Evolutionary conservation across 2,888 invertebrate genomes (phyloP).

Genomic region (Adelognathus sp.): DNA sequence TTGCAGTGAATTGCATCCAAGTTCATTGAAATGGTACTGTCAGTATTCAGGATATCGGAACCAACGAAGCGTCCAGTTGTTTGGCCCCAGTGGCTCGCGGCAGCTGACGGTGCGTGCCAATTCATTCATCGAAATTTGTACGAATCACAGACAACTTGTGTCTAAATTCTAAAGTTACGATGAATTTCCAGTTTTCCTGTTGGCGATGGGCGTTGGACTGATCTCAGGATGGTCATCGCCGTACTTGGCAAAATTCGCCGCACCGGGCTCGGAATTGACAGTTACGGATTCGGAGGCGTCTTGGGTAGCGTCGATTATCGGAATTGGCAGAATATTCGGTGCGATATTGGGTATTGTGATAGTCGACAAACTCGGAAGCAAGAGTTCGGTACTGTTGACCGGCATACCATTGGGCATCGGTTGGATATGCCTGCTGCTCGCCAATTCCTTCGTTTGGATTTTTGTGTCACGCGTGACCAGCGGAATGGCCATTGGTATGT

Average conservation of each 20-base stretch:
- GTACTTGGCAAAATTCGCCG: conserved; percentile 67
- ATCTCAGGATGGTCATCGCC: conserved; percentile 73
- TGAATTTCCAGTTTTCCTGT: conserved; percentile 63
- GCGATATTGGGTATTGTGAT: conserved; percentile 55
- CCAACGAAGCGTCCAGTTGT: conserved; percentile 33
- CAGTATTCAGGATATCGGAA: conserved; percentile 41
- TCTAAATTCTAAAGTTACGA: neutral
- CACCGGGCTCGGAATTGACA: conserved; percentile 54
- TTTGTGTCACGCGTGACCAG: conserved; percentile 53
- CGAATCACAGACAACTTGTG: neutral
- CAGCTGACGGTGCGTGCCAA: conserved; percentile 42
- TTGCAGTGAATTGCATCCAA: conserved; percentile 25
- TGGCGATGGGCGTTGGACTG: conserved; percentile 67
- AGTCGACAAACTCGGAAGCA: conserved; percentile 57
- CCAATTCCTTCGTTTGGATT: conserved; percentile 52
- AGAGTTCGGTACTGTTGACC: conserved; percentile 47
- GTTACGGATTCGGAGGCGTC: conserved; percentile 58
- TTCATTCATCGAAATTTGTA: neutral
- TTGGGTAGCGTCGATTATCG: conserved; percentile 61
- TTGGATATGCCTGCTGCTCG: conserved; percentile 51
- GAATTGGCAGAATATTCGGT: conserved; percentile 56
- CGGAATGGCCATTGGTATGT: conserved; percentile 69
- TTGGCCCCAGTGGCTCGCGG: conserved; percentile 57
- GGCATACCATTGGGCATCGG: conserved; percentile 49
- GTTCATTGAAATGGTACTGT: conserved; percentile 42